These are phyloP conservation scores for Oxycera nigricornis DNA, from an alignment of 2,888 invertebrate species.

Conservation along the genomic window DNA sequence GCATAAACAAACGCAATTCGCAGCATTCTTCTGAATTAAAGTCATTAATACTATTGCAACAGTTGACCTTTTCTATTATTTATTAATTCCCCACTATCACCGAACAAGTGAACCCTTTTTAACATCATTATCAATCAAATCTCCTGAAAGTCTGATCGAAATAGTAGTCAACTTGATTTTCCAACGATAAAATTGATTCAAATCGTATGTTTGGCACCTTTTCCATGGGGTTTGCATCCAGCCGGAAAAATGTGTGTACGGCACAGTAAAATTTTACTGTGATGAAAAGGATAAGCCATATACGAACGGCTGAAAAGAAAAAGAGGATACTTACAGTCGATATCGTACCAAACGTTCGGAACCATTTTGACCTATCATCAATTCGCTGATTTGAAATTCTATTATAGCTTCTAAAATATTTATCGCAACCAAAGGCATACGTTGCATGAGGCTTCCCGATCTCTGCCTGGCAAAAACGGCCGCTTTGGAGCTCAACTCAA, in stretches of 20 bases:
- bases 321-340: slow-evolving; percentile 17
- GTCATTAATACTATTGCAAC: slow-evolving; percentile 13
- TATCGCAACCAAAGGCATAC: slow-evolving; percentile 28
- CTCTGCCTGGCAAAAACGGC: neutral
- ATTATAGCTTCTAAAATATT: slow-evolving; percentile 45
- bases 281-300: slow-evolving; percentile 7
- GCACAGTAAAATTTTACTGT: neutral
- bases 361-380: slow-evolving; percentile 20
- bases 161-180: slow-evolving; percentile 39
- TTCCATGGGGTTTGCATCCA: neutral
- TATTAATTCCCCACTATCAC: neutral
- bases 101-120: neutral
- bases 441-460: neutral
- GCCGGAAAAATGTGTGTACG: slow-evolving; percentile 24
- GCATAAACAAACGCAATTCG: no score
- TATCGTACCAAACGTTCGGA: slow-evolving; percentile 16
- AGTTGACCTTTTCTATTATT: neutral
- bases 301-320: neutral
- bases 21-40: slow-evolving; percentile 8
- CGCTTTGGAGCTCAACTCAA: neutral
- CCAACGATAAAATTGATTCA: slow-evolving; percentile 39
- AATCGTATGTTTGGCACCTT: slow-evolving; percentile 33
- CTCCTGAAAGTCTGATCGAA: slow-evolving; percentile 21
- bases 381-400: slow-evolving; percentile 45
- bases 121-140: slow-evolving; percentile 5